Conservation (phyloP, 2,113 vertebrate genomes). For the Pituophis catenifer region DNA sequence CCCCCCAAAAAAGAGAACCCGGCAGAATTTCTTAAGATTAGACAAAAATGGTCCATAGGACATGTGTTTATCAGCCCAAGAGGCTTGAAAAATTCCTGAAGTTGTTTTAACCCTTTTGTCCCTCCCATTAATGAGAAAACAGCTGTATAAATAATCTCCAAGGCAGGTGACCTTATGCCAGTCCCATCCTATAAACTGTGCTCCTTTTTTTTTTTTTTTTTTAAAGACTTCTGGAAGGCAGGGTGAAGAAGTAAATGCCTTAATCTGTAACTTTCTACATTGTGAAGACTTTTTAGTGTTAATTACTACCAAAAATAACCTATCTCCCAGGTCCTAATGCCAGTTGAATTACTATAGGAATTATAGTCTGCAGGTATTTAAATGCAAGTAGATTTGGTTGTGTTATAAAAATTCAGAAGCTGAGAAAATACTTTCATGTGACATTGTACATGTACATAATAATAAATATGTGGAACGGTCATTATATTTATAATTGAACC, state of each 20-base stretch:
- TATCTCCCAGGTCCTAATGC: constrained; percentile 19
- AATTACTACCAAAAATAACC: constrained; percentile 17
- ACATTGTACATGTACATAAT: neutral
- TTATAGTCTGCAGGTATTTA: neutral
- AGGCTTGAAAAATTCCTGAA: constrained; percentile 53
- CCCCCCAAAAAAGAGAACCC: neutral
- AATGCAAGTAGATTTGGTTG: constrained; percentile 22
- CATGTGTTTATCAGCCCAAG: constrained; percentile 65
- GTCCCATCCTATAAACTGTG: constrained; percentile 58
- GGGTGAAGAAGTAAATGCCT: constrained; percentile 24
- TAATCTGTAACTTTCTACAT: constrained; percentile 23
- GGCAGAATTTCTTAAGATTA: neutral
- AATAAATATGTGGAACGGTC: neutral
- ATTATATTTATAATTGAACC: neutral
- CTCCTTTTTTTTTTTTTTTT: constrained; percentile 24
- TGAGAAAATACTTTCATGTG: neutral
- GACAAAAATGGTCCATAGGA: constrained; percentile 53
- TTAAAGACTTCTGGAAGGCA: constrained; percentile 37
- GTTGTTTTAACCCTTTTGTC: constrained; percentile 50
- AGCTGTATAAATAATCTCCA: constrained; percentile 63
- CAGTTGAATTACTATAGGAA: constrained; percentile 8
- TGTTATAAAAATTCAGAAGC: constrained; percentile 24
- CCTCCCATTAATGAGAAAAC: constrained; percentile 48
- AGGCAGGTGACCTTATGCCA: constrained; percentile 72
- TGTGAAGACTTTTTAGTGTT: constrained; percentile 25